Evolutionary conservation across 2,888 invertebrate genomes (phyloP).

Genomic region (Cremastinae sp.): DNA sequence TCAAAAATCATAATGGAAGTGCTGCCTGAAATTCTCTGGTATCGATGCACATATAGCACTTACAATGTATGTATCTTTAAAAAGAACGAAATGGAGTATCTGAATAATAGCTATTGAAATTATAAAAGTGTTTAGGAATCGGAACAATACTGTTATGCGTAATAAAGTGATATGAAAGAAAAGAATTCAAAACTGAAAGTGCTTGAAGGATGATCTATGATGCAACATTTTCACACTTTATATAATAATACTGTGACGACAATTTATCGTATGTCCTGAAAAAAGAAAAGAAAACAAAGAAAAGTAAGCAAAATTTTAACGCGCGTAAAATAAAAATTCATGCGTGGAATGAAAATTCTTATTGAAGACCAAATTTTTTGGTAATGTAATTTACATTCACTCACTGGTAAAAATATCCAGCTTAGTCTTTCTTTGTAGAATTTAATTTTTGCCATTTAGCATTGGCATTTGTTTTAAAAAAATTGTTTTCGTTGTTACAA

Average conservation of each 20-base stretch:
- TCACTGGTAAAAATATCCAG: too few species aligned
- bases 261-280: conserved; percentile 32
- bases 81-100: too few species aligned
- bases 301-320: neutral
- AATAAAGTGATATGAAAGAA: neutral
- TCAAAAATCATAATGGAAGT: conserved; percentile 42
- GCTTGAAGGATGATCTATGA: conserved; percentile 8
- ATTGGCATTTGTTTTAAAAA: too few species aligned
- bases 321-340: conserved; percentile 9
- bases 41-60: too few species aligned
- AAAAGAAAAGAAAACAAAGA: conserved; percentile 23
- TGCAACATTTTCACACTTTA: neutral
- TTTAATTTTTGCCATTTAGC: too few species aligned
- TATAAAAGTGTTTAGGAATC: too few species aligned
- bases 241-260: conserved; percentile 32
- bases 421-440: too few species aligned
- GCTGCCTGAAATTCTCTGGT: conserved; percentile 11
- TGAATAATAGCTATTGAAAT: too few species aligned
- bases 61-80: too few species aligned
- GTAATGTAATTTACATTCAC: too few species aligned
- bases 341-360: neutral
- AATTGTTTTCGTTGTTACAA: too few species aligned
- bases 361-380: too few species aligned
- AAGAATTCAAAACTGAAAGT: conserved; percentile 18
- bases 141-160: conserved; percentile 12